phyloP scores from a whole-genome alignment of 1,140 invertebrate genomes.

The Yoshiicerus persimilis region DNA sequence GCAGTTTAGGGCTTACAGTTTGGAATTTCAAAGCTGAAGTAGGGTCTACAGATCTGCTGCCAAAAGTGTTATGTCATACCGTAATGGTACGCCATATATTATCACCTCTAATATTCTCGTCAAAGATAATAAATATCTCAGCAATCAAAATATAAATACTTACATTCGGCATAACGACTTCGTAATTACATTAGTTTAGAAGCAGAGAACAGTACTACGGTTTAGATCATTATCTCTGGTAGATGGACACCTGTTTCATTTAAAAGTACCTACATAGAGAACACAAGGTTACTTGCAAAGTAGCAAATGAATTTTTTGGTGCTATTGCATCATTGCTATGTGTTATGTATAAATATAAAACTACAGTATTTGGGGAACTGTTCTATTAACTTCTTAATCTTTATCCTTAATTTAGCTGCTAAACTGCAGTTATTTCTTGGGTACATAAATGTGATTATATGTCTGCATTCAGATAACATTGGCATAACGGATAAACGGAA shows the following conservation, averaged over 20 bases:
- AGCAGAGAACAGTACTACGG: neutral
- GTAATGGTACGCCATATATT: neutral
- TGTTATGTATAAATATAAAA: neutral
- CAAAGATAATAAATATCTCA: no score
- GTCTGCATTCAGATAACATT: neutral
- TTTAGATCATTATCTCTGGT: neutral
- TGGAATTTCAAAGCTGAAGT: no score
- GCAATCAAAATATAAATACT: neutral
- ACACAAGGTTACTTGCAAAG: neutral
- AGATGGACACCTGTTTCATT: neutral
- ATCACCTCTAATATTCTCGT: neutral
- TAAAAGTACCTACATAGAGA: neutral
- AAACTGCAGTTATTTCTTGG: neutral
- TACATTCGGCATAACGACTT: neutral
- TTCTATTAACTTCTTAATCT: neutral
- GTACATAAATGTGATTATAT: neutral
- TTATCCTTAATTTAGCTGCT: neutral
- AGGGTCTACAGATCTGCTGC: neutral
- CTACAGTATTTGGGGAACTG: neutral
- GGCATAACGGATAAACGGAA: neutral
- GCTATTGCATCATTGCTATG: neutral
- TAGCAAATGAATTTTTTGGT: neutral
- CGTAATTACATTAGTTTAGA: neutral
- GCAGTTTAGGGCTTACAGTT: no score
- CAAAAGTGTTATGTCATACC: neutral